phyloP scores from a whole-genome alignment of 2,888 invertebrate genomes.

The Polymixis flavicincta region DNA sequence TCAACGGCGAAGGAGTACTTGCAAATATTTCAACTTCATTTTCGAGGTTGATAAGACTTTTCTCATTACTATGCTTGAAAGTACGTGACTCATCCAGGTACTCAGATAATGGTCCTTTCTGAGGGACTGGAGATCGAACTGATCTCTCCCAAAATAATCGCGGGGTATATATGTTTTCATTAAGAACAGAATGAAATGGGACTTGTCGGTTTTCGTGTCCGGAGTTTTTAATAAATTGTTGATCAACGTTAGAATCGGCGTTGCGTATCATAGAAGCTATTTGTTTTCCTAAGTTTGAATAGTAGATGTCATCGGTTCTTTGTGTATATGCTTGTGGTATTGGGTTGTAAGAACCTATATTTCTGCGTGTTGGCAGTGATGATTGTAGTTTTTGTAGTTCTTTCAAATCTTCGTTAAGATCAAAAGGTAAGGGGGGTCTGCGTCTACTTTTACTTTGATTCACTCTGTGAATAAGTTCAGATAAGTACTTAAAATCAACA shows the following conservation, averaged over 20 bases:
- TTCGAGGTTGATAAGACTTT: slow-evolving; percentile 80
- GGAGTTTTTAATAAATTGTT: slow-evolving; percentile 70
- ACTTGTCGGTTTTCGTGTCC: slow-evolving; percentile 13
- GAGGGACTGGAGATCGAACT: slow-evolving; percentile 79
- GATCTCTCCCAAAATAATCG: slow-evolving; percentile 85
- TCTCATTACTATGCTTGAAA: slow-evolving; percentile 76
- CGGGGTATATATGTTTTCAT: slow-evolving; percentile 75
- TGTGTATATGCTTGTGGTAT: slow-evolving; percentile 49
- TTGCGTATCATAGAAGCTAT: slow-evolving; percentile 84
- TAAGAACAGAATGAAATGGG: slow-evolving; percentile 70
- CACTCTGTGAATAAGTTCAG: slow-evolving; percentile 82
- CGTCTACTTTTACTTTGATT: slow-evolving; percentile 70
- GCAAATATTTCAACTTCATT: slow-evolving; percentile 79
- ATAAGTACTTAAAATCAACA: slow-evolving; percentile 84
- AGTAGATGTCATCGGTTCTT: slow-evolving; percentile 76
- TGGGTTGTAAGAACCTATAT: slow-evolving; percentile 23
- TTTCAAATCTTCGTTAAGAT: slow-evolving; percentile 34
- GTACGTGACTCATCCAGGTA: slow-evolving; percentile 67
- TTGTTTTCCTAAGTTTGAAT: slow-evolving; percentile 82
- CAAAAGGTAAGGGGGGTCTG: slow-evolving; percentile 20
- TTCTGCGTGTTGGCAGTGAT: slow-evolving; percentile 64
- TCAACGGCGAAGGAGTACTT: slow-evolving; percentile 72
- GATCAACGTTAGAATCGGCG: slow-evolving; percentile 72
- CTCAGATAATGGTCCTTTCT: slow-evolving; percentile 42
- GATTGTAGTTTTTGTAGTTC: slow-evolving; percentile 38